phyloP scores from a whole-genome alignment of 2,888 invertebrate genomes.

The Linnaemya tessellans region DNA sequence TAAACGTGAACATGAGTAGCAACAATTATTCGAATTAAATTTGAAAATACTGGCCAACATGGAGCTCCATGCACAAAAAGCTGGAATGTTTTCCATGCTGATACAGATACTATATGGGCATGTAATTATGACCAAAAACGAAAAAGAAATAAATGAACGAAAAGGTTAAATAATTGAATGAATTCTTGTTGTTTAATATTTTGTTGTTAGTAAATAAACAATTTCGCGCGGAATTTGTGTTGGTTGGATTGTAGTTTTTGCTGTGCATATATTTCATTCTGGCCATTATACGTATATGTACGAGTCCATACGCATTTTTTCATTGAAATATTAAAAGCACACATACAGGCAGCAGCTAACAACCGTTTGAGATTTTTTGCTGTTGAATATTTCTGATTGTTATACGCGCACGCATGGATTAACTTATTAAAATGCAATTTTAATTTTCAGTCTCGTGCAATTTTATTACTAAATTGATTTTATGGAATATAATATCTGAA shows the following conservation, averaged over 20 bases:
- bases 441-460: slow-evolving; percentile 81
- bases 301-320: slow-evolving; percentile 60
- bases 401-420: slow-evolving; percentile 79
- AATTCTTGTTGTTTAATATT: slow-evolving; percentile 42
- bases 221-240: slow-evolving; percentile 34
- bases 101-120: not conserved
- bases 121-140: slow-evolving; percentile 26
- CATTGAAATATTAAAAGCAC: slow-evolving; percentile 55
- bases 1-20: slow-evolving; percentile 52
- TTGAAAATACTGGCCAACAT: slow-evolving; percentile 44
- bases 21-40: slow-evolving; percentile 67
- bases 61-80: not conserved
- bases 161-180: slow-evolving; percentile 68
- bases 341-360: not conserved
- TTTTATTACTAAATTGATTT: slow-evolving; percentile 81
- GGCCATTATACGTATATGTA: slow-evolving; percentile 56
- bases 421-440: slow-evolving; percentile 83
- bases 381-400: slow-evolving; percentile 61
- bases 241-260: slow-evolving; percentile 10
- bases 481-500: slow-evolving; percentile 75
- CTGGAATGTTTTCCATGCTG: slow-evolving; percentile 26
- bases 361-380: slow-evolving; percentile 13
- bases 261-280: slow-evolving; percentile 30
- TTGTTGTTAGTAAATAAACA: slow-evolving; percentile 66
- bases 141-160: slow-evolving; percentile 26